These are phyloP conservation scores for Herpailurus yagouaroundi DNA, from an alignment of 2,113 vertebrate species.

Conservation along the genomic window DNA sequence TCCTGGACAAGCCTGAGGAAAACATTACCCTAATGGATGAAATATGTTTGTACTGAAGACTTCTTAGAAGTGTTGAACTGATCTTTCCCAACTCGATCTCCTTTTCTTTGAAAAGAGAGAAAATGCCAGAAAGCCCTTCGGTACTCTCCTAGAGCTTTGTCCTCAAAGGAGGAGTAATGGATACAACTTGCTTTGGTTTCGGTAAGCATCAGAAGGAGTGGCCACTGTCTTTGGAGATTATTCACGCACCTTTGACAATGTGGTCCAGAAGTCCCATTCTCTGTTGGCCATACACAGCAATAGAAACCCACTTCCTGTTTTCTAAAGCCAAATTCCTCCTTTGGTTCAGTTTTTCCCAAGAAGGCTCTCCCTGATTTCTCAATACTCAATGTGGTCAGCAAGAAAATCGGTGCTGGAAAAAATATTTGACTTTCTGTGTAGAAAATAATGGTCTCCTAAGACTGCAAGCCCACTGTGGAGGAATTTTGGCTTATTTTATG, in stretches of 20 bases:
- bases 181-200: slow-evolving; percentile 14
- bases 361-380: slow-evolving; percentile 67
- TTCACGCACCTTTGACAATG: neutral
- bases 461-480: slow-evolving; percentile 73
- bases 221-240: neutral
- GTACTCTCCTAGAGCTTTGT: neutral
- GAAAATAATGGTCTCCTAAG: slow-evolving; percentile 68
- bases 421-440: slow-evolving; percentile 62
- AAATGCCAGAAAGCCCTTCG: neutral
- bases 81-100: slow-evolving; percentile 52
- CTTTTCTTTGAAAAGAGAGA: slow-evolving; percentile 35
- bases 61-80: slow-evolving; percentile 49
- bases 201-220: neutral
- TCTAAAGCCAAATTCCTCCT: slow-evolving; percentile 49
- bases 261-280: neutral
- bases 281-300: neutral
- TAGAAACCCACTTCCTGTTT: slow-evolving; percentile 69
- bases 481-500: slow-evolving; percentile 69
- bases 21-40: slow-evolving; percentile 75
- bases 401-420: slow-evolving; percentile 68
- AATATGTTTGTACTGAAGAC: slow-evolving; percentile 59
- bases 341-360: slow-evolving; percentile 51
- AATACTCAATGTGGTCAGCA: slow-evolving; percentile 42
- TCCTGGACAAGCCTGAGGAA: slow-evolving; percentile 75
- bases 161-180: neutral